Evolutionary conservation across 2,888 invertebrate genomes (phyloP).

Genomic region (Ommatoiulus sabulosus): DNA sequence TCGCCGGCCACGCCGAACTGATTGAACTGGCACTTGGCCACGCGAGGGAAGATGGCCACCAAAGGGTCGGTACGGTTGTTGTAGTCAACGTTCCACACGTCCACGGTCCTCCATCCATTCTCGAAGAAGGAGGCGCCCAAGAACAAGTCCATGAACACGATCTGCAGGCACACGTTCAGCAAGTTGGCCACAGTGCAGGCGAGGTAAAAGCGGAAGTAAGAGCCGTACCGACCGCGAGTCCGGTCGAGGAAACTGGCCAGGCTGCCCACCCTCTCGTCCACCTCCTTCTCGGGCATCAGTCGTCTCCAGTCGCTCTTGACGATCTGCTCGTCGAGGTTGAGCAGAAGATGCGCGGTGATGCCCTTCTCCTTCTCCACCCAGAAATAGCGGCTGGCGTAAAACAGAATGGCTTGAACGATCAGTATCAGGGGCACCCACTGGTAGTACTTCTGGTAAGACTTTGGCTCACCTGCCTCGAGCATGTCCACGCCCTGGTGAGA

Average conservation of each 20-base stretch:
- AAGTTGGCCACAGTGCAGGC: background rate
- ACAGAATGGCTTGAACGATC: conserved; percentile 62
- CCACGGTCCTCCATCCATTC: background rate
- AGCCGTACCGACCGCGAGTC: background rate
- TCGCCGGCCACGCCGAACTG: conserved; percentile 63
- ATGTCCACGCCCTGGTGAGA: conserved; percentile 62
- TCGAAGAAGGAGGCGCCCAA: background rate
- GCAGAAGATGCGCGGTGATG: background rate
- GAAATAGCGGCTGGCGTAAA: conserved; percentile 62
- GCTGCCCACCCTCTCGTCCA: background rate
- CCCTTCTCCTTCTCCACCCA: conserved; percentile 63
- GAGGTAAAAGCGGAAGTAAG: background rate
- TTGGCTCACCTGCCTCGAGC: background rate
- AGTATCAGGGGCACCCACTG: conserved; percentile 63
- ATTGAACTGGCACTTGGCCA: conserved; percentile 63
- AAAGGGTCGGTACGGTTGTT: conserved; percentile 61
- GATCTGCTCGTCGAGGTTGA: conserved; percentile 30
- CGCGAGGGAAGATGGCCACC: conserved; percentile 62
- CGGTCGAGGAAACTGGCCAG: background rate
- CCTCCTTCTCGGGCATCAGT: background rate
- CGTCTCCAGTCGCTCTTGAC: background rate
- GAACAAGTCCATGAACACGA: conserved; percentile 11
- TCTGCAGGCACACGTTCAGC: background rate
- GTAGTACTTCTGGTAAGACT: conserved; percentile 62
- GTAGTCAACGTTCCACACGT: background rate